Conservation (phyloP, 2,113 vertebrate genomes). For the Clarias macrocephalus region DNA sequence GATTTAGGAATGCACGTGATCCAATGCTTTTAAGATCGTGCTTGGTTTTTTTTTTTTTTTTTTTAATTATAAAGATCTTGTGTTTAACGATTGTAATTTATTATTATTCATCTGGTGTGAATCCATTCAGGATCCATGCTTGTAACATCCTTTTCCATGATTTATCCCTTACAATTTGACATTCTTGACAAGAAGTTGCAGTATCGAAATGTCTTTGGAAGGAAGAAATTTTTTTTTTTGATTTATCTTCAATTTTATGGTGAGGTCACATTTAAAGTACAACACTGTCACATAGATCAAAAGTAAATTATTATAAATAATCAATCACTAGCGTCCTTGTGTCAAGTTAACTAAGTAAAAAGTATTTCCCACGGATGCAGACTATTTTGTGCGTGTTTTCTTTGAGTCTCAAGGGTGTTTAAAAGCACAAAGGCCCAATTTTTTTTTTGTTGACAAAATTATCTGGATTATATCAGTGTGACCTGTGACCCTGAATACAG, state of each 20-base stretch:
- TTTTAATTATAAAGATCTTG: no score
- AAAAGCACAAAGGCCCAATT: no score
- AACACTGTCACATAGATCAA: background rate
- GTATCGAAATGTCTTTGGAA: background rate
- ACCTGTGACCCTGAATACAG: no score
- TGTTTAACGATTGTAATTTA: background rate
- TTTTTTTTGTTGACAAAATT: no score
- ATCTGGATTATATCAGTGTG: no score
- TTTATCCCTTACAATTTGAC: background rate
- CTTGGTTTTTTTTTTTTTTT: background rate
- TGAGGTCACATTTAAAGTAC: background rate
- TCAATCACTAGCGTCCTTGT: background rate
- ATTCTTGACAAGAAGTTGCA: background rate
- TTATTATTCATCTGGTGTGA: background rate
- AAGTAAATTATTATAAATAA: background rate
- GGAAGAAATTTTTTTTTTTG: background rate
- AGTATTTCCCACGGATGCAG: no score
- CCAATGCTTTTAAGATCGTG: background rate
- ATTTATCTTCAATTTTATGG: background rate
- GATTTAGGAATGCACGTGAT: background rate
- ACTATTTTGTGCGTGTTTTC: no score
- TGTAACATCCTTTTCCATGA: background rate
- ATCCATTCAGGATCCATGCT: background rate
- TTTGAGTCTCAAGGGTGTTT: no score
- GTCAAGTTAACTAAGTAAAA: background rate